phyloP scores from a whole-genome alignment of 2,888 invertebrate species.

The Plagiodera versicolora region DNA sequence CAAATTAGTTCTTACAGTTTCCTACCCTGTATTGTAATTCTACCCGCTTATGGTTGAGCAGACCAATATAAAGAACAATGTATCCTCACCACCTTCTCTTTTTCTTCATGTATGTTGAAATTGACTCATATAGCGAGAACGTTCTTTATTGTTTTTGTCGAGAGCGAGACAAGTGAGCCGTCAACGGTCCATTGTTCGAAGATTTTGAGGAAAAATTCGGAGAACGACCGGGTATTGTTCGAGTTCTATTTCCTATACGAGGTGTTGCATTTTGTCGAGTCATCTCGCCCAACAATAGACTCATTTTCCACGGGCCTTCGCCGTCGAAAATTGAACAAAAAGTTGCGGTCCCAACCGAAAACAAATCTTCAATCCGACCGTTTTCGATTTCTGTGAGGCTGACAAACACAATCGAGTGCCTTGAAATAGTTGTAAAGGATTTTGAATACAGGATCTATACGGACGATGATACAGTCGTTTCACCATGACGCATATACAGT shows the following conservation, averaged over 20 bases:
- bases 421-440: too few species aligned
- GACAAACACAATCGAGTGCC: too few species aligned
- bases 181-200: slow-evolving; percentile 20
- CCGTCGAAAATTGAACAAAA: not conserved
- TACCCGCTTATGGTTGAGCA: too few species aligned
- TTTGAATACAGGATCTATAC: too few species aligned
- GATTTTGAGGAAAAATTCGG: slow-evolving; percentile 19
- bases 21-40: too few species aligned
- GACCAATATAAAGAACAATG: too few species aligned
- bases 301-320: slow-evolving; percentile 12
- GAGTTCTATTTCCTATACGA: slow-evolving; percentile 12
- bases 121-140: not conserved
- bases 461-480: too few species aligned
- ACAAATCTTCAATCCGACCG: not conserved
- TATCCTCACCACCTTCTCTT: too few species aligned
- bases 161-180: slow-evolving; percentile 18
- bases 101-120: slow-evolving; percentile 15
- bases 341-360: not conserved
- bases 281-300: slow-evolving; percentile 17
- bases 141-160: slow-evolving; percentile 14
- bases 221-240: slow-evolving; percentile 9
- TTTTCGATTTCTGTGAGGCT: too few species aligned
- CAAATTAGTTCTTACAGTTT: too few species aligned
- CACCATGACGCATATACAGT: too few species aligned
- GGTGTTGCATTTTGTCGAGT: slow-evolving; percentile 17